Percentiles rank a stretch among this genome's conserved stretches.
phyloP scores from a whole-genome alignment of 2,888 invertebrate species.

The Bibio marci region DNA sequence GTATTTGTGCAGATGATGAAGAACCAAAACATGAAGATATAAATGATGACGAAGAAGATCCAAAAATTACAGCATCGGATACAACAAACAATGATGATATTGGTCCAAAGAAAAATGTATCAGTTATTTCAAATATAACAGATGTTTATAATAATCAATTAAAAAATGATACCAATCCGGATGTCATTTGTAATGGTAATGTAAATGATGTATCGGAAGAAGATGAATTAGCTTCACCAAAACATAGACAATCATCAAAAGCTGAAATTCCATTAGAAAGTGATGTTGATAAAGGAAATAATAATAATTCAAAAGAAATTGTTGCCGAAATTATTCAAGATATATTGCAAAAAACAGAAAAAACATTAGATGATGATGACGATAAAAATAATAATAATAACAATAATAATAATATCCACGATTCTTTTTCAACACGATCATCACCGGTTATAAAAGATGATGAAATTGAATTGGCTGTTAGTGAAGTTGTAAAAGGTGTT shows the following conservation, averaged over 20 bases:
- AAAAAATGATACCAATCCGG: constrained; percentile 19
- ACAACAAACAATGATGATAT: not conserved
- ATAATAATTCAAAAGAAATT: constrained; percentile 29
- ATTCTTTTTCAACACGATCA: constrained; percentile 11
- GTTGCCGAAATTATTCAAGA: constrained; percentile 35
- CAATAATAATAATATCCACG: constrained; percentile 15
- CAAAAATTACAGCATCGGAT: constrained; percentile 1
- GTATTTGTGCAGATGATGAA: constrained; percentile 14
- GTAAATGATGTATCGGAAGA: not conserved
- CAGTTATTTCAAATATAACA: constrained; percentile 23
- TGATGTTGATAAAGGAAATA: constrained; percentile 26
- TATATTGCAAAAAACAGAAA: constrained; percentile 33
- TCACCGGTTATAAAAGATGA: constrained; percentile 35
- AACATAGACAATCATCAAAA: not conserved
- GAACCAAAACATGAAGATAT: constrained; percentile 12
- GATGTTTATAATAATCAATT: constrained; percentile 30
- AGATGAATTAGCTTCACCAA: not conserved
- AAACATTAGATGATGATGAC: constrained; percentile 31
- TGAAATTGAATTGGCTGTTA: constrained; percentile 34
- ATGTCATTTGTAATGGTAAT: constrained; percentile 4
- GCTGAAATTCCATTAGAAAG: constrained; percentile 9
- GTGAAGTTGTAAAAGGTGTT: constrained; percentile 33
- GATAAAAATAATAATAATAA: too few relatives aligned
- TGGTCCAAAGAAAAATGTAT: not conserved
- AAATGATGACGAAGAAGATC: constrained; percentile 15